Conservation (phyloP, 2,113 vertebrate species). For the Lepidothrix coronata region DNA sequence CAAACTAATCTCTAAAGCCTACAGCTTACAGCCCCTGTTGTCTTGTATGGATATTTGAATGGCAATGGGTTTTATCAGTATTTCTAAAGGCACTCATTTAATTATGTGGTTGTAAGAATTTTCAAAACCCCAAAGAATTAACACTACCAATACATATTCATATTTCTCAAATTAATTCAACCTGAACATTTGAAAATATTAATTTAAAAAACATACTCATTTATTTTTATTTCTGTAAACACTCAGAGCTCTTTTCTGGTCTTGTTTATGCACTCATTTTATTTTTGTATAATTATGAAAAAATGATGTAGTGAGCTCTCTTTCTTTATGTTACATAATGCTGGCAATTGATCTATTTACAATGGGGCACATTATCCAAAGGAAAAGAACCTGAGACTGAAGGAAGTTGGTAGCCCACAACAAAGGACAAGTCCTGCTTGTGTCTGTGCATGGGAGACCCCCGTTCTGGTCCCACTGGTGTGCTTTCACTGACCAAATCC, state of each 20-base stretch:
- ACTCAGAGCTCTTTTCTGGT: slow-evolving; percentile 35
- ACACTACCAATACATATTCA: slow-evolving; percentile 82
- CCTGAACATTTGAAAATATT: slow-evolving; percentile 79
- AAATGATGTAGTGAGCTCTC: background rate
- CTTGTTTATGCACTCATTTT: slow-evolving; percentile 26
- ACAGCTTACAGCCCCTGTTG: slow-evolving; percentile 78
- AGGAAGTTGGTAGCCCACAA: background rate
- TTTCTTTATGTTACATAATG: slow-evolving; percentile 6
- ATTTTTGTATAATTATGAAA: slow-evolving; percentile 48
- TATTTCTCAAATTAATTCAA: slow-evolving; percentile 79
- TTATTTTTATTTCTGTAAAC: slow-evolving; percentile 74
- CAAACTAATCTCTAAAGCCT: slow-evolving; percentile 84
- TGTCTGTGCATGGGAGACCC: background rate
- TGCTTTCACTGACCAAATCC: background rate
- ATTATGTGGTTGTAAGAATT: slow-evolving; percentile 85
- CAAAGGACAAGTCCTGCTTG: background rate
- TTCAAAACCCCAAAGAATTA: slow-evolving; percentile 84
- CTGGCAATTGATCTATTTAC: background rate
- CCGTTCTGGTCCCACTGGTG: too few species aligned
- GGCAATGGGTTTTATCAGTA: slow-evolving; percentile 83
- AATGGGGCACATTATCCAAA: background rate
- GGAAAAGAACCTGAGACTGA: background rate
- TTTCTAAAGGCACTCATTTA: slow-evolving; percentile 86
- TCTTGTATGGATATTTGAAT: slow-evolving; percentile 84
- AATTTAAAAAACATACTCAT: slow-evolving; percentile 69